Conservation (phyloP, 2,797 vertebrate genomes). For the Steatocranus sp. region DNA sequence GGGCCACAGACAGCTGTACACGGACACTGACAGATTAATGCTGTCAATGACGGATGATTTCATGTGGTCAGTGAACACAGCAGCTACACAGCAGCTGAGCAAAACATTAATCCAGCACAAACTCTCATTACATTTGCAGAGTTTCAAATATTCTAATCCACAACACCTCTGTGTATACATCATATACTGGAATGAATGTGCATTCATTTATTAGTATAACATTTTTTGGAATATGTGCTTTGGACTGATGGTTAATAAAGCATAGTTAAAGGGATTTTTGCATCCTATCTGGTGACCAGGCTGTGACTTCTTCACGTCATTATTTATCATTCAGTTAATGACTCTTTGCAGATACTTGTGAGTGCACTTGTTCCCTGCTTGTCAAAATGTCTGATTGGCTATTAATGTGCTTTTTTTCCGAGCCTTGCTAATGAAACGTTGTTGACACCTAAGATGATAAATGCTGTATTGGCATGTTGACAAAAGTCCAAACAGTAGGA, state of each 20-base stretch:
- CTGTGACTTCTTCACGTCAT: rapidly evolving
- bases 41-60: conserved; percentile 24
- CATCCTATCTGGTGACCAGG: neutral
- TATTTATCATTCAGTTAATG: neutral
- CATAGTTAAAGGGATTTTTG: neutral
- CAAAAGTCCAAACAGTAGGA: neutral
- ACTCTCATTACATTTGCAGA: neutral
- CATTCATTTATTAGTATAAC: rapidly evolving
- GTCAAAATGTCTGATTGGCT: neutral
- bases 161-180: neutral
- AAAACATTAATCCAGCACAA: neutral
- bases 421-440: neutral
- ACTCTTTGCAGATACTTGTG: neutral
- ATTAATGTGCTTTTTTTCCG: neutral
- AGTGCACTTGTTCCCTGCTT: neutral
- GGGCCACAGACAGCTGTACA: neutral
- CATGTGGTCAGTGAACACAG: conserved; percentile 17
- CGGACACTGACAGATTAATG: conserved; percentile 21
- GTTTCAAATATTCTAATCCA: neutral
- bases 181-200: neutral
- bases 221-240: neutral
- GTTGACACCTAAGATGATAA: neutral
- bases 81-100: conserved; percentile 3
- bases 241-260: neutral
- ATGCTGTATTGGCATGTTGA: neutral